Base-by-base conservation (phyloP, 92 coral and sea anemone genomes). In the Palythoa caribaeorum region DNA sequence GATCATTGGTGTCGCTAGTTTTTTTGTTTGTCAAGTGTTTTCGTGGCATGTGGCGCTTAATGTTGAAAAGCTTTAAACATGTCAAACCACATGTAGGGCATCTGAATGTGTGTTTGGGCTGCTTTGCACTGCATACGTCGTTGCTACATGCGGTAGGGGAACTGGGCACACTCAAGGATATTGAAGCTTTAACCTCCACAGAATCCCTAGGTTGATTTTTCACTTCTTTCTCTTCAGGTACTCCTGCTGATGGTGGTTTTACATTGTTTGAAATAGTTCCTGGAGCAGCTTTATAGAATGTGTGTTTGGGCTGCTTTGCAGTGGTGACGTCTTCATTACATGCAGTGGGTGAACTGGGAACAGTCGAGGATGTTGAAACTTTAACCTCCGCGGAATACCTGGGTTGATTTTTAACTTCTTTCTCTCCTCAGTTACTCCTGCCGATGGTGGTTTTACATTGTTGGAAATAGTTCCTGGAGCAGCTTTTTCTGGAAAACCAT, bases 31-130 rank as follows among this genome's bases (percentile, higher is more conserved):
- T 20, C 28, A 54, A 15, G 7, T 80, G 73, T 13, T 80, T 80
- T 80, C 70, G 63, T 80, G 10, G 8, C 19, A 80, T 17, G 71
- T 80, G 73, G 9, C 73, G 71, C 35, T 8, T 80, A 10, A 80
- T 17, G 36, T 57, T 54, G 20, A 55, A 55, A 54, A 54, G 60
- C 60, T 54, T 54, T 9, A 14, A 54, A 5, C 12, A 54, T 11
- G 9, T 54, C 60, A 54, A 54, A 54, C 2, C 16, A 54, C 60
- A 54, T 54, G 60, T 54, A 54, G 60, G 60, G 60, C 13, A 54
- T 9, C 60, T 54, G 16, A 54, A 54, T 54, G 60, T 54, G 9
- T 11, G 13, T 5, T 9, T 54, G 0, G 60, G 9, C 9, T 54
- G 60, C 2, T 54, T 54, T 54, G 6, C 60, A 14, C 60, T 54